Evolutionary conservation across 2,797 vertebrate species (phyloP).

Genomic region (Thamnophis elegans): DNA sequence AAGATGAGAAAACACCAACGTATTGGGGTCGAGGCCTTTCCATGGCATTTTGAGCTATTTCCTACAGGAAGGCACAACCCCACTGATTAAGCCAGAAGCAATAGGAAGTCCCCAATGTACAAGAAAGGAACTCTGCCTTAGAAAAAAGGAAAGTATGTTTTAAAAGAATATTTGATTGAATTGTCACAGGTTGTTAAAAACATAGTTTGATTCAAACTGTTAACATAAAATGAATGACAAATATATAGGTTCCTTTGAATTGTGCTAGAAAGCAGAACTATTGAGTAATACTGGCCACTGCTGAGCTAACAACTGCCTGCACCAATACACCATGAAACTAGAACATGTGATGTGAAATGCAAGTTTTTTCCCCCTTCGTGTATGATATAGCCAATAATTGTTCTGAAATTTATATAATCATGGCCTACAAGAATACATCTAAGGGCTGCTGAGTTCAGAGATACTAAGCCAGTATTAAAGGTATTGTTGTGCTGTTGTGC

Average conservation of each 20-base stretch:
- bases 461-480: not conserved
- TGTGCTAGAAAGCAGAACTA: not conserved
- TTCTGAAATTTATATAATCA: too few relatives aligned
- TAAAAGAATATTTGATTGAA: not conserved
- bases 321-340: not conserved
- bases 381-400: not conserved
- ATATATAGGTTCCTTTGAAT: not conserved
- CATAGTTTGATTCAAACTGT: not conserved
- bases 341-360: too few relatives aligned
- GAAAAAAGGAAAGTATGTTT: not conserved
- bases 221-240: not conserved
- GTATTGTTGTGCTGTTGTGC: too few relatives aligned
- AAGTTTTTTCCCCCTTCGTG: not conserved
- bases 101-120: not conserved
- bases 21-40: conserved; percentile 44
- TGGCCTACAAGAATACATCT: not conserved
- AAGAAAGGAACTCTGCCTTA: not conserved
- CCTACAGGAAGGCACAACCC: conserved; percentile 25
- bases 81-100: conserved; percentile 31
- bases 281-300: not conserved
- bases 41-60: conserved; percentile 4
- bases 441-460: not conserved
- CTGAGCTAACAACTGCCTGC: not conserved
- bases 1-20: conserved; percentile 24
- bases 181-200: not conserved